Base-by-base conservation (phyloP, 1,140 invertebrate species). In the Brachionus asplanchnoidis region DNA sequence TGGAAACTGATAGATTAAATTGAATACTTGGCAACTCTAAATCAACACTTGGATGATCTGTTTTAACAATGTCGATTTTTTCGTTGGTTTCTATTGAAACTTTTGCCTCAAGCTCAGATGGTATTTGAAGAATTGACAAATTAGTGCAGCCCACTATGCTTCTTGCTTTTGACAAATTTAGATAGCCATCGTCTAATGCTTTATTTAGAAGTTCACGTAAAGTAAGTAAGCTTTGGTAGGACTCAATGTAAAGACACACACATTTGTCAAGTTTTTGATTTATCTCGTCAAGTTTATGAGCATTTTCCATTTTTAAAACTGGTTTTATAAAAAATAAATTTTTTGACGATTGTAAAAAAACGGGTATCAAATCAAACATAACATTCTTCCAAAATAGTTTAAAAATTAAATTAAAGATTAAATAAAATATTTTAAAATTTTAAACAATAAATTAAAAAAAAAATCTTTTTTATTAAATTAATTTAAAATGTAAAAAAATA, bases 81-180 rank as follows among this genome's bases (percentile, higher is more conserved):
- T 42, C 14, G 17, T 44, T 65, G 12, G 53, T 65, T 42, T 82
- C 53, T 8, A 82, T 20, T 26, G 36, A 44, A 12, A 82, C 26
- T 20, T 65, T 60, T 46, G 79, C 50, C 3, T 82, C 79, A 9
- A 82, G 14, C 53, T 82, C 79, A 26, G 32, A 11, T 42, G 79
- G 79, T 26, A 82, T 23, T 82, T 82, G 79, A 23, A 82, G 79
- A 23, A 65, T 42, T 23, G 79, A 82, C 23, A 82, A 36, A 65
- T 12, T 68, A 17, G 53, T 32, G 26, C 79, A 82, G 1, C 79
- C 79, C 0, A 82, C n/a, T n/a, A 82, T 11, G 26, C 79, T 82
- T 65, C 79, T 23, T 20, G 79, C 79, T 44, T 82, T 82, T 1
- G 79, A 82, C 53, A 82, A 36, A 46, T 82, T 82, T 26, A 82